These are phyloP conservation scores for Carassius carassius DNA, from an alignment of 2,113 vertebrate genomes.

Conservation along the genomic window DNA sequence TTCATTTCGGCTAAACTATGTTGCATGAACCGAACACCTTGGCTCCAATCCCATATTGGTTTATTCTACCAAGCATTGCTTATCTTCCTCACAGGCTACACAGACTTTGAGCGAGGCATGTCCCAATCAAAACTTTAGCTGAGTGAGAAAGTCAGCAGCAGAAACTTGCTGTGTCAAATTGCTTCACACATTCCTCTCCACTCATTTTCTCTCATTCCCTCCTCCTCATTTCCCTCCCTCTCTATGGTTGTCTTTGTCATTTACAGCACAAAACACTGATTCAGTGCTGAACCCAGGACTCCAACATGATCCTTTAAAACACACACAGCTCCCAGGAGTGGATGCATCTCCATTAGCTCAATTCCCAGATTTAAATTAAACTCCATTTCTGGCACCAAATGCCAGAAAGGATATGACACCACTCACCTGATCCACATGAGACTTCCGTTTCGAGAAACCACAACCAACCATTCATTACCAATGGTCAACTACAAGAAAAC, in stretches of 20 bases:
- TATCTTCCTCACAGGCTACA: neutral
- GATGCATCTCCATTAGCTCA: conserved; percentile 31
- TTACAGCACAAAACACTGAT: conserved; percentile 75
- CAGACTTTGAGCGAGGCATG: neutral
- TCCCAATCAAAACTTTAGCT: conserved; percentile 46
- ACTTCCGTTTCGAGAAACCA: conserved; percentile 40
- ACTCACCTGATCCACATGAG: conserved; percentile 13
- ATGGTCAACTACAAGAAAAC: too few relatives aligned
- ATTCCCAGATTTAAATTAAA: conserved; percentile 56
- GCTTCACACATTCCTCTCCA: conserved; percentile 75
- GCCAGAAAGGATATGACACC: conserved; percentile 45
- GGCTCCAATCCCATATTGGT: conserved; percentile 4
- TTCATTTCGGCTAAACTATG: neutral
- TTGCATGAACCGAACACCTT: neutral
- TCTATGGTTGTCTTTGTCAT: conserved; percentile 77
- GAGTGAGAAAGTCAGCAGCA: conserved; percentile 60
- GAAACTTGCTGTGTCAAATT: conserved; percentile 75
- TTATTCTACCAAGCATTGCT: conserved; percentile 14
- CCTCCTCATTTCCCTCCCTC: conserved; percentile 55
- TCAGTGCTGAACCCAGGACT: conserved; percentile 65
- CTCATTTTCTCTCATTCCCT: conserved; percentile 61
- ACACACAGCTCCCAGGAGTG: conserved; percentile 40
- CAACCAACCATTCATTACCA: neutral
- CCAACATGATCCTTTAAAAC: conserved; percentile 70
- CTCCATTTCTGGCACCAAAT: conserved; percentile 36